These are phyloP conservation scores for Macrosiphum euphorbiae DNA, from an alignment of 2,888 invertebrate genomes.

Conservation along the genomic window DNA sequence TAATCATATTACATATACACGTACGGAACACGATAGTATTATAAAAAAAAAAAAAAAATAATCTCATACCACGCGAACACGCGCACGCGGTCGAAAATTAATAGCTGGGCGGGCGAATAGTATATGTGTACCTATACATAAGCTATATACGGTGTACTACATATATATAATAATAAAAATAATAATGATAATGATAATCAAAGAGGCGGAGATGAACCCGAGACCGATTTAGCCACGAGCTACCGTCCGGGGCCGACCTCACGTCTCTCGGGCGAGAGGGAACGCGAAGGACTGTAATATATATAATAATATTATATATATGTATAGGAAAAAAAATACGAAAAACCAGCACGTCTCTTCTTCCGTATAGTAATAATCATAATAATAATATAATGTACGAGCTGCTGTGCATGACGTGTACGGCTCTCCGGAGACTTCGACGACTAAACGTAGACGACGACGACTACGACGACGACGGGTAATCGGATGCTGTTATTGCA, in stretches of 20 bases:
- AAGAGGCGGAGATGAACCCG: slow-evolving; percentile 60
- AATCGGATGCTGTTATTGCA: slow-evolving; percentile 22
- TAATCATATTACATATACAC: neutral
- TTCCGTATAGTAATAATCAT: neutral
- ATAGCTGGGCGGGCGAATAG: slow-evolving; percentile 53
- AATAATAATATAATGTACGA: neutral
- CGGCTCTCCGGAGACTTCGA: neutral
- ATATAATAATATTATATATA: neutral
- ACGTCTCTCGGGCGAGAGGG: neutral
- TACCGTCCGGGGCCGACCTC: slow-evolving; percentile 57
- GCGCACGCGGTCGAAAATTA: slow-evolving; percentile 40
- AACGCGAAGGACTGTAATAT: neutral
- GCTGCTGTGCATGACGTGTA: neutral
- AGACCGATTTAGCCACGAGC: slow-evolving; percentile 63
- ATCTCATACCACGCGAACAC: neutral
- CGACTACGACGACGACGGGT: neutral
- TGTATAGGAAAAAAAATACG: neutral
- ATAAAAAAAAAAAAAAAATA: neutral
- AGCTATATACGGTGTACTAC: neutral
- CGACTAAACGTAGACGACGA: too few relatives aligned
- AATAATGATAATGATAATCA: slow-evolving; percentile 52
- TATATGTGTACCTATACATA: neutral
- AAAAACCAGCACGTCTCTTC: neutral
- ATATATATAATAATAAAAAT: neutral
- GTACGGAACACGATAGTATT: neutral